Evolutionary conservation across 2,113 vertebrate genomes (phyloP).

Genomic region (Zosterops hypoxanthus): DNA sequence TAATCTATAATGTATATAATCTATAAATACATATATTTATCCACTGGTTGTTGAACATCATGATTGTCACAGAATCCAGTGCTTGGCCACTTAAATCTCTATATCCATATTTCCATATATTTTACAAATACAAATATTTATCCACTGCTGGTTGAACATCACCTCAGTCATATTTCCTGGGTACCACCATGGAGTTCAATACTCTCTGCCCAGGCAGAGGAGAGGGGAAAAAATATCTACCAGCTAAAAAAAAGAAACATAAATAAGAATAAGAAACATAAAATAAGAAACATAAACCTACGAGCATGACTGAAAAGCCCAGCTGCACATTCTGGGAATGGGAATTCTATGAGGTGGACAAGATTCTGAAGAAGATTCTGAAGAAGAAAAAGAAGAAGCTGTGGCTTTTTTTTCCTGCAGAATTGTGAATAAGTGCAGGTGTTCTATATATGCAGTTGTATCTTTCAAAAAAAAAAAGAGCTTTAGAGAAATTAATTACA

Average conservation of each 20-base stretch:
- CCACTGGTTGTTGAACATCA: no score
- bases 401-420: conserved; percentile 26
- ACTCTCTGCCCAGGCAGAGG: not conserved
- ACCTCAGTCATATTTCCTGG: not conserved
- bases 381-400: not conserved
- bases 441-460: conserved; percentile 22
- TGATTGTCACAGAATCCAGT: not conserved
- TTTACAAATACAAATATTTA: not conserved
- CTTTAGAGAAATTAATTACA: conserved; percentile 70
- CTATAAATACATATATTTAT: no score
- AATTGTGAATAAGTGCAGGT: conserved; percentile 64
- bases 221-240: not conserved
- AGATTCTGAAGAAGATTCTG: not conserved
- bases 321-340: not conserved
- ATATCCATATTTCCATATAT: accelerated
- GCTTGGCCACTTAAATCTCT: not conserved
- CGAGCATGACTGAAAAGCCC: not conserved
- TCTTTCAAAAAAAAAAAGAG: conserved; percentile 56
- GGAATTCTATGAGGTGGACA: not conserved
- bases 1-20: no score
- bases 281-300: not conserved
- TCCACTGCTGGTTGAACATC: not conserved
- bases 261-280: not conserved
- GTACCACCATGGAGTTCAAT: not conserved
- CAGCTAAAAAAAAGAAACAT: not conserved